Conservation (phyloP, 2,888 invertebrate species). For the Microdon myrmicae region DNA sequence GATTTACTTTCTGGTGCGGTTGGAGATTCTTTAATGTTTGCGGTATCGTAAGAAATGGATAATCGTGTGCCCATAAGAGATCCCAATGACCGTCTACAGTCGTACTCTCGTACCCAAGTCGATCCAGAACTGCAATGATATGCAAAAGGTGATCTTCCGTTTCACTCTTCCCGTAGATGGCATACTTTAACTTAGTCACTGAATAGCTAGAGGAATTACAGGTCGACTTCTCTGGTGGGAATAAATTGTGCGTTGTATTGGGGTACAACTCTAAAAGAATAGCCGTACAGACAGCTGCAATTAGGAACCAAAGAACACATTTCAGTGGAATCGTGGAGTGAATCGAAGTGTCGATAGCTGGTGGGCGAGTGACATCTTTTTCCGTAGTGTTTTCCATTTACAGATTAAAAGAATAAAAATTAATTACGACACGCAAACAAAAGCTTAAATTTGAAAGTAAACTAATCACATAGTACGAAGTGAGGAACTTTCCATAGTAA, state of each 20-base stretch:
- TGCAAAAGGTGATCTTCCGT: slow-evolving; percentile 75
- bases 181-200: slow-evolving; percentile 64
- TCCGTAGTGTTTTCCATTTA: too few species aligned
- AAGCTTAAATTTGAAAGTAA: too few species aligned
- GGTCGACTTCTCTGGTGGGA: slow-evolving; percentile 15
- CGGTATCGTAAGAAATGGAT: slow-evolving; percentile 74
- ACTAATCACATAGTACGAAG: too few species aligned
- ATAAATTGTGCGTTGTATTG: slow-evolving; percentile 25
- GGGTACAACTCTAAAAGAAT: slow-evolving; percentile 31
- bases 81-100: slow-evolving; percentile 77
- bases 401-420: too few species aligned
- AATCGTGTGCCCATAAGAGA: slow-evolving; percentile 93
- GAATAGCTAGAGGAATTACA: slow-evolving; percentile 13
- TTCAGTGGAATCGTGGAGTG: slow-evolving; percentile 22
- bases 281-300: slow-evolving; percentile 31
- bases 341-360: neutral
- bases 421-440: too few species aligned
- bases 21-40: slow-evolving; percentile 71
- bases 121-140: slow-evolving; percentile 80
- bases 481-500: too few species aligned
- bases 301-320: slow-evolving; percentile 29
- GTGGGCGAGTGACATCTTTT: too few species aligned
- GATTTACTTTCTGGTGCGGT: slow-evolving; percentile 85
- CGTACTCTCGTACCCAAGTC: slow-evolving; percentile 77
- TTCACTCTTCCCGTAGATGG: slow-evolving; percentile 71